Percentiles rank a stretch among this genome's conserved stretches.
Conservation (phyloP, 2,797 vertebrate genomes). For the Alcedo atthis region DNA sequence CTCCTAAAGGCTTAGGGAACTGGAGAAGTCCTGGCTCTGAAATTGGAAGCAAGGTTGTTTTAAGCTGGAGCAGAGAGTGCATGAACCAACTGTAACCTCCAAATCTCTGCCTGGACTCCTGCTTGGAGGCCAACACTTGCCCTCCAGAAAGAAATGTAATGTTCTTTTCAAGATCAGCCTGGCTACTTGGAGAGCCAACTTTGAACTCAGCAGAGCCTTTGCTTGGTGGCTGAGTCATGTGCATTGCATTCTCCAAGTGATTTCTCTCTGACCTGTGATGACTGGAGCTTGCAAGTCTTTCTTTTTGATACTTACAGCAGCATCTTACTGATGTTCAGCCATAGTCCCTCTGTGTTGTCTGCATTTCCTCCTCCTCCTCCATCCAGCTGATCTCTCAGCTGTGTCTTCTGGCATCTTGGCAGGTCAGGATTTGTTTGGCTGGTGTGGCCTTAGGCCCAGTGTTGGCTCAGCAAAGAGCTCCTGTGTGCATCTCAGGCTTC, state of each 20-base stretch:
- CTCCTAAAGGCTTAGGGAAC: slow-evolving; percentile 3
- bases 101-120: slow-evolving; percentile 24
- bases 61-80: not conserved
- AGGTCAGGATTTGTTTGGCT: not conserved
- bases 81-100: not conserved
- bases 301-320: not conserved
- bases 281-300: not conserved
- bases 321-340: not conserved
- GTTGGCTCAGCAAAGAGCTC: not conserved
- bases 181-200: not conserved
- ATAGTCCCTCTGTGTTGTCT: not conserved
- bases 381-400: not conserved
- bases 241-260: rapidly evolving
- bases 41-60: not conserved
- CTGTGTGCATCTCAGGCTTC: not conserved
- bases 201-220: not conserved
- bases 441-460: not conserved
- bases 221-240: not conserved
- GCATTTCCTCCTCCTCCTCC: not conserved
- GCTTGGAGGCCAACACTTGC: not conserved
- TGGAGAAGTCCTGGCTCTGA: not conserved
- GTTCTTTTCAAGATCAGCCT: not conserved
- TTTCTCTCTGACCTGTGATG: not conserved
- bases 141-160: not conserved
- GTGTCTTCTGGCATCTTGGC: not conserved